phyloP scores from a whole-genome alignment of 1,140 invertebrate species.

The Mactra quadrangularis region DNA sequence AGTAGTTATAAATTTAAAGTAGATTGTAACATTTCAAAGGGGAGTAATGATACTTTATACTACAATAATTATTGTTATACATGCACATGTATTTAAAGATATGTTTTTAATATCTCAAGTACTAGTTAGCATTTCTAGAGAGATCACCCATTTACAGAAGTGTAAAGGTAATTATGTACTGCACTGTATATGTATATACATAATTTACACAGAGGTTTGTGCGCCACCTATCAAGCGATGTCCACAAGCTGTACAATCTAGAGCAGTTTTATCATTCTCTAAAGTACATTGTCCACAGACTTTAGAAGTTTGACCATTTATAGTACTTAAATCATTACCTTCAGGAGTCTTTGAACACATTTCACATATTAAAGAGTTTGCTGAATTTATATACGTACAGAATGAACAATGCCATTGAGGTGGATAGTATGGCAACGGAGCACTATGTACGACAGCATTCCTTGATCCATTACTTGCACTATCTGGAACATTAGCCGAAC shows the following conservation, averaged over 20 bases:
- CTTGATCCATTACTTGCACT: neutral
- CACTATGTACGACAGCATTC: too few relatives aligned
- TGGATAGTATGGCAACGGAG: too few relatives aligned
- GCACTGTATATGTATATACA: too few relatives aligned
- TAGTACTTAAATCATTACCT: conserved; percentile 21
- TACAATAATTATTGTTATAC: too few relatives aligned
- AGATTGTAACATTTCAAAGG: too few relatives aligned
- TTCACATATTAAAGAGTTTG: conserved; percentile 18
- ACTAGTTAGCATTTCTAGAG: too few relatives aligned
- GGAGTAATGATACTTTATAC: too few relatives aligned
- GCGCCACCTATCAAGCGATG: neutral
- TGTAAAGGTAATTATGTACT: too few relatives aligned
- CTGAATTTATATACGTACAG: conserved; percentile 37
- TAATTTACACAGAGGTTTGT: conserved; percentile 54
- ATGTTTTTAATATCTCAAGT: too few relatives aligned
- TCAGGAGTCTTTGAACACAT: conserved; percentile 52
- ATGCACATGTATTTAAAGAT: too few relatives aligned
- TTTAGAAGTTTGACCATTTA: conserved; percentile 21
- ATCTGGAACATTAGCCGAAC: neutral
- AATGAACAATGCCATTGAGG: conserved; percentile 20
- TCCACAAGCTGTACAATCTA: conserved; percentile 42
- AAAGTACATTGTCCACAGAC: conserved; percentile 54
- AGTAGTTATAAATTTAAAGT: too few relatives aligned
- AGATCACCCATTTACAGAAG: too few relatives aligned
- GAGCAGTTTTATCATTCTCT: conserved; percentile 25